Conservation (phyloP, 1,140 invertebrate species). For the Drosophila kikkawai region DNA sequence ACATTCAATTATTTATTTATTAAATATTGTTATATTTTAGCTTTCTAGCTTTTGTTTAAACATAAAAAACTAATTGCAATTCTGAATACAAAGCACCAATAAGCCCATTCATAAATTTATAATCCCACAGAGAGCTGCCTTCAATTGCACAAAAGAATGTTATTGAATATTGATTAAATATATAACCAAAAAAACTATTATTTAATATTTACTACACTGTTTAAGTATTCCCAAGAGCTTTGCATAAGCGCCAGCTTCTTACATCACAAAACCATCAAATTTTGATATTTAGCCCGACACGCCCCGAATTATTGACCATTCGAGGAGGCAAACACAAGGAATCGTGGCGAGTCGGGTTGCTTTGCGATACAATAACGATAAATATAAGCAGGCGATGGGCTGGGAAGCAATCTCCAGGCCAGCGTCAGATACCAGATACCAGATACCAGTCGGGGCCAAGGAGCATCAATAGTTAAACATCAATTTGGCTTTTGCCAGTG, state of each 20-base stretch:
- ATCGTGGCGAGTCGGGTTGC: conserved; percentile 17
- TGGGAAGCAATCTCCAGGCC: conserved; percentile 14
- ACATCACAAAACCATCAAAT: conserved; percentile 42
- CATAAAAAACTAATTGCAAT: conserved; percentile 1
- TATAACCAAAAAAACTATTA: conserved; percentile 7
- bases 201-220: conserved; percentile 8
- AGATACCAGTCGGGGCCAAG: conserved; percentile 32
- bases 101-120: conserved; percentile 1
- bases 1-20: not conserved
- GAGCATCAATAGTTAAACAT: conserved; percentile 65
- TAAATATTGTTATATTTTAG: not conserved
- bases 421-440: conserved; percentile 5
- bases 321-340: conserved; percentile 5
- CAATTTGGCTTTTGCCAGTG: conserved; percentile 51
- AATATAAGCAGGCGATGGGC: conserved; percentile 36
- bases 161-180: conserved; percentile 29
- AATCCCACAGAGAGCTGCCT: not conserved
- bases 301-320: conserved; percentile 51
- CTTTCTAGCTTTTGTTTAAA: not conserved
- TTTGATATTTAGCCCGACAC: conserved; percentile 41
- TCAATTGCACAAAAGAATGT: not conserved
- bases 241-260: conserved; percentile 7
- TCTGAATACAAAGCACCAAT: not conserved
- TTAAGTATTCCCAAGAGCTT: conserved; percentile 11
- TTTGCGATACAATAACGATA: conserved; percentile 41